Base-by-base conservation (phyloP, 2,797 vertebrate genomes). In the Gymnothorax reevesii region DNA sequence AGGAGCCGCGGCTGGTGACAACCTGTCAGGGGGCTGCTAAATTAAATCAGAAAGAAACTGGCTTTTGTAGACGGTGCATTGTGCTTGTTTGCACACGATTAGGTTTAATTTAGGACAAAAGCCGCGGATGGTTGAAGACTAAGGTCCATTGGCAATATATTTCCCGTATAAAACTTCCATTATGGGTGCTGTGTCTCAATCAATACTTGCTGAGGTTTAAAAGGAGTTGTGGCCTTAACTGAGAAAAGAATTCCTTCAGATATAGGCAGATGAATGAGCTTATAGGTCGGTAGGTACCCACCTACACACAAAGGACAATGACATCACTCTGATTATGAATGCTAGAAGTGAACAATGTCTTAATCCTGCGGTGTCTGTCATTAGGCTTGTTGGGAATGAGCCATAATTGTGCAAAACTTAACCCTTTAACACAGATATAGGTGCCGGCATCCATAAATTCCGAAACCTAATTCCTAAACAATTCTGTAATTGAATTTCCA, bases 21-120 rank as follows among this genome's bases (percentile, higher is more conserved):
- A 90, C 94, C 91, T 87, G 88, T 94, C 93, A 94, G 92, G 91
- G 84, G 9, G 90, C 85, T 59, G 92, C 91, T 92, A 94, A 95
- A 92, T 93, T 94, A 93, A 95, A 95, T 92, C 92, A 88, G 91
- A 86, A 86, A 90, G 92, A 94, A 95, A 94, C 93, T 85, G 92
- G 90, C 90, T 92, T 84, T 94, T 94, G 94, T 93, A 92, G 92
- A 93, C 92, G 91, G 92, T 88, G 90, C 91, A 95, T 93, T 93
- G 90, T 93, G 87, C 91, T 89, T 94, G 94, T 95, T 94, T 93
- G 91, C 91, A 90, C 91, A 90, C 92, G 91, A 93, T 94, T 92
- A 93, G 91, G 90, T 90, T 92, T 90, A 91, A 92, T 95, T 95
- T 93, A 94, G 93, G 91, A 88, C 92, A 93, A 93, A 91, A 85